Percentiles rank a stretch among this genome's conserved stretches.
Conservation (phyloP, 2,888 invertebrate genomes). For the Pollenia griseotomentosa region DNA sequence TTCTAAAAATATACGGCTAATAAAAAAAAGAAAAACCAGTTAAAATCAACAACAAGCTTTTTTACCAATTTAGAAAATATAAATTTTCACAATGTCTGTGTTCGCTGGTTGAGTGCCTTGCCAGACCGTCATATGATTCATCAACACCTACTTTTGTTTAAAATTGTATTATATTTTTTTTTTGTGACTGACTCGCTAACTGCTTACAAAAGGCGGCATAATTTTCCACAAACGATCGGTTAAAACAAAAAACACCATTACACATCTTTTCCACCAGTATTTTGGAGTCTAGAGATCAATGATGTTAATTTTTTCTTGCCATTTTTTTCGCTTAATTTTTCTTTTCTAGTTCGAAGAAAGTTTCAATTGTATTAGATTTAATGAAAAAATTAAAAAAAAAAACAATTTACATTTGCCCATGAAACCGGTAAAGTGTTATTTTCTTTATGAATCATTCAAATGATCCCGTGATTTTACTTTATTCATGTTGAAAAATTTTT, state of each 20-base stretch:
- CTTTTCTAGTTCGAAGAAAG: slow-evolving; percentile 65
- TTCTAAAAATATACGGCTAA: not conserved
- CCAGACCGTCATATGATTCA: slow-evolving; percentile 62
- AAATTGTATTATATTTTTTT: slow-evolving; percentile 16
- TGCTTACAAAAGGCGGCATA: slow-evolving; percentile 53
- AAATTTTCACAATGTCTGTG: slow-evolving; percentile 58
- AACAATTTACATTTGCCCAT: slow-evolving; percentile 25
- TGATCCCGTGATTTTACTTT: slow-evolving; percentile 30
- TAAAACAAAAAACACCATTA: slow-evolving; percentile 59
- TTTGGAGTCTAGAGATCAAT: slow-evolving; percentile 56
- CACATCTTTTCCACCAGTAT: slow-evolving; percentile 39
- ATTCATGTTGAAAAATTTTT: slow-evolving; percentile 19
- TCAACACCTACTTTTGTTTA: slow-evolving; percentile 71
- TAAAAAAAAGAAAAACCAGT: slow-evolving; percentile 61
- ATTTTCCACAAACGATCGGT: slow-evolving; percentile 65
- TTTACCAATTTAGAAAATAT: slow-evolving; percentile 56
- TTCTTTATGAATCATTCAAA: slow-evolving; percentile 62
- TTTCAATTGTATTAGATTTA: slow-evolving; percentile 51
- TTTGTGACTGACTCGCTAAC: slow-evolving; percentile 24
- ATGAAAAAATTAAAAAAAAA: not conserved
- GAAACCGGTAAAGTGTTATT: slow-evolving; percentile 26
- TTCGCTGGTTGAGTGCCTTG: slow-evolving; percentile 25
- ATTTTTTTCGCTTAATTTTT: slow-evolving; percentile 13
- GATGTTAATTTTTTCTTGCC: slow-evolving; percentile 52
- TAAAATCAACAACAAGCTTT: slow-evolving; percentile 58